Base-by-base conservation (phyloP, 2,888 invertebrate species). In the Xanthostigma xanthostigma region DNA sequence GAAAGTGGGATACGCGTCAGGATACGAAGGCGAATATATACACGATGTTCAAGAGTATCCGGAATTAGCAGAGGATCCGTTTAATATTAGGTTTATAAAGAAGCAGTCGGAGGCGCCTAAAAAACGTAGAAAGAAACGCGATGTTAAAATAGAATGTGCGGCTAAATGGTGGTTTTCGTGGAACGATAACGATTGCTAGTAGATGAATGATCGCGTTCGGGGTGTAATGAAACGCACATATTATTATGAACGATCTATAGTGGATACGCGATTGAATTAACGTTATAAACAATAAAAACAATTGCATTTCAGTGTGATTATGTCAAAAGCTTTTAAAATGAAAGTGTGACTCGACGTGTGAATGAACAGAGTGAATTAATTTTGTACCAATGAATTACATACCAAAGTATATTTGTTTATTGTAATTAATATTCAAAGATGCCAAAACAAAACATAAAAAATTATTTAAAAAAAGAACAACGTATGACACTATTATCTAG, bases 61-160 rank as follows among this genome's bases (percentile, higher is more conserved):
- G 0, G 92, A 94, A 65, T 74, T 95, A 46, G 90, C 94, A 47
- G 95, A 95, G 69, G 95, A 95, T 72, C 94, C 93, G 8, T 91
- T 89, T 72, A 95, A 95, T 70, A 81, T 96, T 53, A 80, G 86
- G 61, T 91, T 93, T 64, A 77, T 85, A 40, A 90, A 89, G 70
- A 86, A 85, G 67, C 79, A 84, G 59, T 73, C 75, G 35, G 81
- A 82, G 54, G 75, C 80, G 56, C 75, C 80, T 52, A 81, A 83
- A 64, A 78, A 82, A 53, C 73, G 84, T 53, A 76, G 85, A 59
- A 81, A 81, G 78, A 75, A 80, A 66, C 75, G 73, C 46, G 60
- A 60, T 49, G 62, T 61, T 40, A 61, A 59, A 36, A 49, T 49
- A 42, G 54, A 54, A 33, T 60, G 61, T 51, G 62, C 62, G 41